Evolutionary conservation across 2,797 vertebrate genomes (phyloP), one percentile per base, ranked within the genome.

Genomic region (Podargus strigoides): DNA sequence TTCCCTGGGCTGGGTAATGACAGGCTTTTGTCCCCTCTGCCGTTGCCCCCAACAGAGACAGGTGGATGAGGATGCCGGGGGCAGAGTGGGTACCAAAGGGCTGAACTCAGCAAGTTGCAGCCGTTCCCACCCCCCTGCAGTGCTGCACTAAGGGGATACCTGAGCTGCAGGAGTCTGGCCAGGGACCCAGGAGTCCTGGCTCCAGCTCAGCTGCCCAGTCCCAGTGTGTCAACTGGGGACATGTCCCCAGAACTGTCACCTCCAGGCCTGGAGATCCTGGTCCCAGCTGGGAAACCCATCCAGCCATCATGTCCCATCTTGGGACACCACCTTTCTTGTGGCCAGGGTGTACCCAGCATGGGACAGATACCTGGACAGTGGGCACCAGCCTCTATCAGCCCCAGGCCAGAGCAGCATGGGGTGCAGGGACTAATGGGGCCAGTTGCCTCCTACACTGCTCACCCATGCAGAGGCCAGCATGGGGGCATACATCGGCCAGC

Each of bases 1-100:
- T 88, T 81, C 37, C 6, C 37, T 72, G 77, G 46, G 8, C n/a
- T 19, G 13, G 41, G 50, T 96, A 94, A 97, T 96, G 87, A 93
- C 50, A 93, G 91, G 44, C 28, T 91, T 93, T 74, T 93, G 44
- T 93, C 62, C 47, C 21, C 39, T 78, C 58, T 64, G 19, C 42
- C 86, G 49, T 49, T 64, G 46, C 32, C 60, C 46, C 89, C 4
- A 0, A 75, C 50, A 62, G 62, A 94, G 47, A 14, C 83, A 91
- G 83, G 80, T 74, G 85, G 62, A 86, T 84, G 74, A 84, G 42
- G 67, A 78, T 72, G 92, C 90, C 72, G 5, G 0, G 0, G 90
- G 94, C 72, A 73, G n/a, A 87, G 16, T 34, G 16, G 70, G 70
- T 83, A 82, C 72, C 68, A 74, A 94, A 94, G 42, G 30, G 59